A percentile compares a stretch with the other conserved stretches of the same genome.
phyloP scores from a whole-genome alignment of 2,113 vertebrate species.

The Osmerus mordax region DNA sequence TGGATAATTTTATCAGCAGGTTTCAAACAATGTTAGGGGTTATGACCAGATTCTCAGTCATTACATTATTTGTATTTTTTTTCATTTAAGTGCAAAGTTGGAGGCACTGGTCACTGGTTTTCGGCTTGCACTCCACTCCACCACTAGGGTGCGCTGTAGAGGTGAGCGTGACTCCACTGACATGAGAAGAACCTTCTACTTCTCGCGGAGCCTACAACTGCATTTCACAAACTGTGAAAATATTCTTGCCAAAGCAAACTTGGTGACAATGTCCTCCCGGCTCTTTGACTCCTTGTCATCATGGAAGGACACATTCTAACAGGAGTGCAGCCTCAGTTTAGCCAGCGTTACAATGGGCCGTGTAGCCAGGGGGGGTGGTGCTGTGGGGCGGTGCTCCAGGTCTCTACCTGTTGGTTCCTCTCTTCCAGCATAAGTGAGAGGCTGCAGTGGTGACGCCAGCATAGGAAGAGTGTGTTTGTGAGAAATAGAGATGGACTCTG shows the following conservation, averaged over 20 bases:
- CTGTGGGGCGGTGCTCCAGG: no score
- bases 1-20: neutral
- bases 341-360: no score
- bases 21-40: slow-evolving; percentile 43
- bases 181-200: neutral
- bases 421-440: neutral
- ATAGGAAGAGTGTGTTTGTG: slow-evolving; percentile 49
- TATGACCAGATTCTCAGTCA: neutral
- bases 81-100: slow-evolving; percentile 73
- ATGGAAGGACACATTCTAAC: no score
- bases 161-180: neutral
- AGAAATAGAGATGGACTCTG: slow-evolving; percentile 52
- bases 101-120: slow-evolving; percentile 53
- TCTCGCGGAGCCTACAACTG: no score
- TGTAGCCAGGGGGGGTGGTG: no score
- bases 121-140: neutral
- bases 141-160: neutral
- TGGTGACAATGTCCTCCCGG: neutral
- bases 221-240: no score
- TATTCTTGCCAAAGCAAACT: no score
- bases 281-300: no score
- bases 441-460: slow-evolving; percentile 54
- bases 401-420: no score
- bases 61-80: neutral
- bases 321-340: no score